Base-by-base conservation (phyloP, 2,888 invertebrate species). In the Mesopsocus fuscifrons region DNA sequence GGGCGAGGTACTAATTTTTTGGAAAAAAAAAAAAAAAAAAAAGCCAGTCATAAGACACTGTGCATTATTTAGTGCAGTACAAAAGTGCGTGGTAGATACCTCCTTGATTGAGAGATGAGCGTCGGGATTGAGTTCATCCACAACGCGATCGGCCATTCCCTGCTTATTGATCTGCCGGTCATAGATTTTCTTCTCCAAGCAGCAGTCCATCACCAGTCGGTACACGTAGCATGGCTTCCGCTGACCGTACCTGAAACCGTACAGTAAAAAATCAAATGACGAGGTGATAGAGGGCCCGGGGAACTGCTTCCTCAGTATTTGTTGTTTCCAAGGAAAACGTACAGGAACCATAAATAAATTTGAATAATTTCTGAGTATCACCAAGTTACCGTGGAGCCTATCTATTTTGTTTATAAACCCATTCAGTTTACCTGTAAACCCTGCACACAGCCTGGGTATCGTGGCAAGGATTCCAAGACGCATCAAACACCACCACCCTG, bases 401-500 rank as follows among this genome's bases (percentile, higher is more conserved):
- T n/a, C n/a, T n/a, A n/a, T n/a, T n/a, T n/a, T n/a, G n/a, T n/a
- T n/a, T n/a, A n/a, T n/a, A n/a, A n/a, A n/a, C n/a, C n/a, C n/a
- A n/a, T n/a, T n/a, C n/a, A n/a, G n/a, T 38, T 41, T 45, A 62
- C 68, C 83, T 71, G 59, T 89, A 91, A 32, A 97, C 92, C 51
- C 97, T 68, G 59, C 97, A 97, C 11, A 98, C 94, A 22, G 97
- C 97, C 66, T 91, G 91, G 0, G 89, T 88, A 57, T 95, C 95
- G 56, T 98, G 97, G 57, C 97, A 97, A 1, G 97, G 97, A 66
- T 98, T 98, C 95, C 97, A 98, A 31, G 91, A 92, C 11, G 97
- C 95, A 60, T 98, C 98, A 55, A 97, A 82, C 41, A 98, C 92
- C 33, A 95, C 82, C 3, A 97, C 97, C 23, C 98, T 71, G 63